These are phyloP conservation scores for Alouatta palliata DNA, from an alignment of 2,113 vertebrate genomes.

Conservation along the genomic window DNA sequence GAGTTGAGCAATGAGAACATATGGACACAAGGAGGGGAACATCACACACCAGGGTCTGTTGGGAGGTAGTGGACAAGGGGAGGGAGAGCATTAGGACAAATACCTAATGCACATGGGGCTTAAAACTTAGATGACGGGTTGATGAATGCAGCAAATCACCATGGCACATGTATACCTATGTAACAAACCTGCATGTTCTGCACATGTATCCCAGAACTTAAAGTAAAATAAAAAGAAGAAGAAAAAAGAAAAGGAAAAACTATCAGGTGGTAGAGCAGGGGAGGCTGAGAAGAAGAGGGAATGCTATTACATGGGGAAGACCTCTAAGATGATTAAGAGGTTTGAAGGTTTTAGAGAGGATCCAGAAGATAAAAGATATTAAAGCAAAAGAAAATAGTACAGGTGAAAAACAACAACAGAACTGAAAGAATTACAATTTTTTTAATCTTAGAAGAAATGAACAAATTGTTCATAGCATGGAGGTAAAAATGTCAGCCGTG, in stretches of 20 bases:
- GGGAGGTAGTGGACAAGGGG: too few relatives aligned
- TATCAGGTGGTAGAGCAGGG: neutral
- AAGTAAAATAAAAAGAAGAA: too few relatives aligned
- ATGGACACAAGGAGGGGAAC: too few relatives aligned
- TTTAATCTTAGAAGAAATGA: neutral
- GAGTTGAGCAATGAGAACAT: too few relatives aligned
- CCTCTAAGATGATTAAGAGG: neutral
- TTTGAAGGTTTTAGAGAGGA: neutral
- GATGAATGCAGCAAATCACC: too few relatives aligned
- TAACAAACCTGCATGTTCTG: too few relatives aligned
- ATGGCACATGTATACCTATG: too few relatives aligned
- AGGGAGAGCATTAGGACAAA: too few relatives aligned
- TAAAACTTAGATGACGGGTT: too few relatives aligned
- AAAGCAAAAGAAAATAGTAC: neutral
- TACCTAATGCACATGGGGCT: too few relatives aligned
- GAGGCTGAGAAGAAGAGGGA: conserved; percentile 15
- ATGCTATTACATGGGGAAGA: neutral
- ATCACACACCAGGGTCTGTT: too few relatives aligned
- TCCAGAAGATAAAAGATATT: conserved; percentile 2
- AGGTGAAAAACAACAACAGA: neutral
- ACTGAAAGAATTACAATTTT: neutral
- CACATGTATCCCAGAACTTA: too few relatives aligned
- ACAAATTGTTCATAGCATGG: neutral
- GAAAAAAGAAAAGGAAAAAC: neutral
- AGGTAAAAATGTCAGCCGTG: neutral